Evolutionary conservation across 2,113 vertebrate species (phyloP).

Genomic region (Australoheros scitulus): DNA sequence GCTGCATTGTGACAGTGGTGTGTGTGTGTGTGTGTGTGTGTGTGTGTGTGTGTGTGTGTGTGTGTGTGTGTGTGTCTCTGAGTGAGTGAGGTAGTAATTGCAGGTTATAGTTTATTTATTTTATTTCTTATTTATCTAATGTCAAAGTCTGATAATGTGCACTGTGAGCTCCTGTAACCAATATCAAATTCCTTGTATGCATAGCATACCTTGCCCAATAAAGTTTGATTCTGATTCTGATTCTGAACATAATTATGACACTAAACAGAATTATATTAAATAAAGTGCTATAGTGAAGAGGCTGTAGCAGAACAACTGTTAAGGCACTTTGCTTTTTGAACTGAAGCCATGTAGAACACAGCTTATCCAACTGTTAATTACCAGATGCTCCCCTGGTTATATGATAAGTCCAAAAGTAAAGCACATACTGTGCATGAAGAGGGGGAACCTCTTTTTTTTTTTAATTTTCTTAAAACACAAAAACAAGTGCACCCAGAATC

Average conservation of each 20-base stretch:
- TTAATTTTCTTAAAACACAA: neutral
- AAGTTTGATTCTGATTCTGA: too few relatives aligned
- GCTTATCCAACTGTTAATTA: constrained; percentile 46
- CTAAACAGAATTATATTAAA: neutral
- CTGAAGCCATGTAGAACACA: constrained; percentile 7
- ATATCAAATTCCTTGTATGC: too few relatives aligned
- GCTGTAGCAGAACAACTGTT: constrained; percentile 3
- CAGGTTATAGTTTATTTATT: too few relatives aligned
- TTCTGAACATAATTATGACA: neutral
- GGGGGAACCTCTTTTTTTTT: neutral
- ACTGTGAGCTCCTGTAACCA: too few relatives aligned
- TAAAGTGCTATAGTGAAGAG: neutral
- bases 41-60: too few relatives aligned
- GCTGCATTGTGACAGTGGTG: too few relatives aligned
- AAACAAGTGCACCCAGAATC: neutral
- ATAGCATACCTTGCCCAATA: too few relatives aligned
- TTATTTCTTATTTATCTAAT: too few relatives aligned
- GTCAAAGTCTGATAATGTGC: too few relatives aligned
- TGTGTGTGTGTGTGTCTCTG: too few relatives aligned
- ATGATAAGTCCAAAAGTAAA: neutral
- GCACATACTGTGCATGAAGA: neutral
- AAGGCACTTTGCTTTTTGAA: constrained; percentile 12
- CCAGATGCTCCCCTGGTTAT: constrained; percentile 24
- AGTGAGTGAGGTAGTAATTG: too few relatives aligned
- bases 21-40: too few relatives aligned